Evolutionary conservation across 2,113 vertebrate species (phyloP), one percentile per base, ranked within the genome.

Genomic region (Neotoma lepida): DNA sequence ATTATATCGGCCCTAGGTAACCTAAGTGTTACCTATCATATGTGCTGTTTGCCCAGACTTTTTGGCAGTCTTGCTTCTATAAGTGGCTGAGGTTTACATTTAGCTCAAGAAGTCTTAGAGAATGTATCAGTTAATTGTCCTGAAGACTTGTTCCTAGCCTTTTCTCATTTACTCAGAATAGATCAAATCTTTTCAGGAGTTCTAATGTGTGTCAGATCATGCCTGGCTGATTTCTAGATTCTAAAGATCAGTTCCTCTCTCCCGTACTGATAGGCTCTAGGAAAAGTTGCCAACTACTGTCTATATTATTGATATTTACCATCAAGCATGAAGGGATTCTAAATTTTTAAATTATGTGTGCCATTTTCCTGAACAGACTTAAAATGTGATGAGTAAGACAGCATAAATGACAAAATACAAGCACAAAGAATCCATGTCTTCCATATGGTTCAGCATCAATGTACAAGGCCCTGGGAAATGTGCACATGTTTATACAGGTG

Each of bases 111-210:
- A 95, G 88, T 97, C 92, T 89, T 39, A 86, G 77, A 94, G 93
- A 93, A 97, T 97, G 96, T 44, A 96, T 61, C 84, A 98, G 98
- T 97, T 97, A 96, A 89, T 96, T 96, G 94, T 66, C 70, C 63
- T 88, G 74, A 91, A 96, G 71, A 41, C 70, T 68, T 94, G 89
- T 71, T 97, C 93, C 95, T 93, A 9, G 87, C 80, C 82, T 88
- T 86, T 91, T 89, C 56, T 97, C 93, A 91, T 80, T 96, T 93
- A 93, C 17, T 94, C 58, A 35, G 86, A 88, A 86, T 35, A 80
- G 73, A 95, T 97, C 74, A 95, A 97, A 61, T 73, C 74, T 94
- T 97, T 96, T 91, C 77, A 41, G 63, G 71, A 66, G 92, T 89
- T 90, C 41, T 85, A 66, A 80, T 88, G 41, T 0, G 0, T 54